Percentiles rank a stretch among this genome's conserved stretches.
phyloP scores from a whole-genome alignment of 2,113 vertebrate species.

The Carettochelys insculpta region DNA sequence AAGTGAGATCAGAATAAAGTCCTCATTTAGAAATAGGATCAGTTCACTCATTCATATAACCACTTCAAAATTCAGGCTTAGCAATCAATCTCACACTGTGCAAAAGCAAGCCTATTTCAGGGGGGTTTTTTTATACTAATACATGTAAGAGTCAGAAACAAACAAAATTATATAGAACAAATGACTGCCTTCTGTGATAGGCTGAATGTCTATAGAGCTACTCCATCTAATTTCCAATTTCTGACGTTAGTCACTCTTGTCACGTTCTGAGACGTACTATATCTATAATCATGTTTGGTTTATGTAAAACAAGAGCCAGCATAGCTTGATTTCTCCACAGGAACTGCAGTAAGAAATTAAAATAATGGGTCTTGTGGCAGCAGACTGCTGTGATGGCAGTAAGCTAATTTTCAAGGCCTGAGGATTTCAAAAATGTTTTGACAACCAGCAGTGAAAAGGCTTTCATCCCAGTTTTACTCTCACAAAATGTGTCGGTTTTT shows the following conservation, averaged over 20 bases:
- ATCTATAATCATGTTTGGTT: conserved; percentile 57
- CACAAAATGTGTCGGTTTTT: conserved; percentile 46
- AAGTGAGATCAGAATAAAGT: neutral
- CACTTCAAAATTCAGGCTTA: neutral
- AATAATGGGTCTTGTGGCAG: conserved; percentile 67
- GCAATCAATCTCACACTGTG: neutral
- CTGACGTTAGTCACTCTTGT: conserved; percentile 33
- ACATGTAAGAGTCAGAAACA: neutral
- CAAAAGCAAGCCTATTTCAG: neutral
- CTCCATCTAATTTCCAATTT: conserved; percentile 33
- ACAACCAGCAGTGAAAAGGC: conserved; percentile 71
- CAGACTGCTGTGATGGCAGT: conserved; percentile 73
- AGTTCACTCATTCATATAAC: neutral
- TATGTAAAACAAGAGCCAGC: conserved; percentile 62
- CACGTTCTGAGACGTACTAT: conserved; percentile 1
- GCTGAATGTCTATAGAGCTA: conserved; percentile 4
- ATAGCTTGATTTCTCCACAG: conserved; percentile 65
- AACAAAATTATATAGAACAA: neutral
- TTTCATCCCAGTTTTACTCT: conserved; percentile 70
- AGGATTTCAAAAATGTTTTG: conserved; percentile 78
- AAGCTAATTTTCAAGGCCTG: conserved; percentile 69
- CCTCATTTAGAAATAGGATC: neutral
- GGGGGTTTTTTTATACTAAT: neutral
- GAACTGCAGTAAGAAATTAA: conserved; percentile 67
- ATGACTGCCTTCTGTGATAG: neutral